A percentile compares a stretch with the other conserved stretches of the same genome.
Conservation (phyloP, 2,888 invertebrate genomes). For the Chrysolina americana region DNA sequence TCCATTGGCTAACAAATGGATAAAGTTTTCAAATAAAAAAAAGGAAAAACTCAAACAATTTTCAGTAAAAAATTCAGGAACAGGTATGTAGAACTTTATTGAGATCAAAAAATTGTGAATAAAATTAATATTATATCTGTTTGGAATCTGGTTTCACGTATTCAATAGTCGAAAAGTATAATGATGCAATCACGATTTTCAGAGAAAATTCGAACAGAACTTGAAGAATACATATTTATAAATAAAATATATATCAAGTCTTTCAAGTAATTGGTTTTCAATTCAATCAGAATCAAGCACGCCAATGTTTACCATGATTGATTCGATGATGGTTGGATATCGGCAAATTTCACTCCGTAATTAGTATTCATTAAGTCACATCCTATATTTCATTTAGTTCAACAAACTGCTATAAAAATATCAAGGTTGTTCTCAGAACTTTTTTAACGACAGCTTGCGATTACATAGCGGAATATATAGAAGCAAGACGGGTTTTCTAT, state of each 20-base stretch:
- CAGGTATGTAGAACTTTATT: too few relatives aligned
- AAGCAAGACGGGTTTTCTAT: constrained; percentile 15
- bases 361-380: constrained; percentile 21
- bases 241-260: not conserved
- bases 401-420: constrained; percentile 32
- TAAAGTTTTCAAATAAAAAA: too few relatives aligned
- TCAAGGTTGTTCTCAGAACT: constrained; percentile 33
- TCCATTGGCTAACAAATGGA: too few relatives aligned
- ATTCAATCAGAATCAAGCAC: not conserved
- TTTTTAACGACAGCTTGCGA: constrained; percentile 21
- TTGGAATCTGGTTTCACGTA: too few relatives aligned
- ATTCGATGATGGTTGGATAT: not conserved
- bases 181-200: too few relatives aligned
- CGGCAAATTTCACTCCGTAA: not conserved
- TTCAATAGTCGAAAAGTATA: too few relatives aligned
- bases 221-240: not conserved
- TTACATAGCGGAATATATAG: constrained; percentile 24
- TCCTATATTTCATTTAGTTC: constrained; percentile 28
- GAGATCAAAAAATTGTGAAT: too few relatives aligned
- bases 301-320: constrained; percentile 1
- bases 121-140: too few relatives aligned
- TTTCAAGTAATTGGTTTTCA: not conserved
- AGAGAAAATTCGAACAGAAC: too few relatives aligned
- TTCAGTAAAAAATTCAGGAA: too few relatives aligned
- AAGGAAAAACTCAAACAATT: too few relatives aligned